A percentile compares a stretch with the other conserved stretches of the same genome.
Evolutionary conservation across 2,797 vertebrate genomes (phyloP).

Genomic region (Rhinophrynus dorsalis): DNA sequence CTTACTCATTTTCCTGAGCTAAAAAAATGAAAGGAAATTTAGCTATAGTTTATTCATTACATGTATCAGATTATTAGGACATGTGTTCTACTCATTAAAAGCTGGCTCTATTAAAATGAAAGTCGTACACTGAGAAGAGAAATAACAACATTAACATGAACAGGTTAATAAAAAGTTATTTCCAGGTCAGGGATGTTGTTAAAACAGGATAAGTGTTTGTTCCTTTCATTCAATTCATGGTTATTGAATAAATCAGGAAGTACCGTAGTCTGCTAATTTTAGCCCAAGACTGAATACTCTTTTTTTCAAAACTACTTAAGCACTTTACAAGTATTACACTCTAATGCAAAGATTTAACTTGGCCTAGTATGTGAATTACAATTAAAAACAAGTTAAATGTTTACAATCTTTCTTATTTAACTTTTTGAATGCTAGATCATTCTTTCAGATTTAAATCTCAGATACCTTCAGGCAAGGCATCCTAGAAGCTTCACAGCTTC

Average conservation of each 20-base stretch:
- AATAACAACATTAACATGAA: background rate
- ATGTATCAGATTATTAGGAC: background rate
- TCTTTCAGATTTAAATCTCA: too few relatives aligned
- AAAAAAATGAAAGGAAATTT: background rate
- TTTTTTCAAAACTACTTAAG: too few relatives aligned
- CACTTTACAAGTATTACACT: too few relatives aligned
- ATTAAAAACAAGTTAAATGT: too few relatives aligned
- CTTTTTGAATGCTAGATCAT: too few relatives aligned
- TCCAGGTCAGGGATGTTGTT: conserved; percentile 19
- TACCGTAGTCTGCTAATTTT: background rate
- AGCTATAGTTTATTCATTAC: background rate
- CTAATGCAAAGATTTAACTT: too few relatives aligned
- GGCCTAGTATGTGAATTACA: too few relatives aligned
- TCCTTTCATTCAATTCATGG: background rate
- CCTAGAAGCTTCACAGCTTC: too few relatives aligned
- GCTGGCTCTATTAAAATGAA: background rate
- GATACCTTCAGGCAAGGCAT: too few relatives aligned
- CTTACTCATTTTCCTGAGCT: conserved; percentile 22
- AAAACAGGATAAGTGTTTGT: conserved; percentile 22
- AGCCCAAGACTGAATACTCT: background rate
- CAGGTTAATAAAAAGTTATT: background rate
- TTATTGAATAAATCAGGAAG: background rate
- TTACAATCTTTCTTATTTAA: too few relatives aligned
- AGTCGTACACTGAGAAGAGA: too few relatives aligned
- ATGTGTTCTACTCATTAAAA: background rate